Percentiles rank a stretch among this genome's conserved stretches.
phyloP scores from a whole-genome alignment of 2,888 invertebrate genomes.

The Drosophila neutralis region DNA sequence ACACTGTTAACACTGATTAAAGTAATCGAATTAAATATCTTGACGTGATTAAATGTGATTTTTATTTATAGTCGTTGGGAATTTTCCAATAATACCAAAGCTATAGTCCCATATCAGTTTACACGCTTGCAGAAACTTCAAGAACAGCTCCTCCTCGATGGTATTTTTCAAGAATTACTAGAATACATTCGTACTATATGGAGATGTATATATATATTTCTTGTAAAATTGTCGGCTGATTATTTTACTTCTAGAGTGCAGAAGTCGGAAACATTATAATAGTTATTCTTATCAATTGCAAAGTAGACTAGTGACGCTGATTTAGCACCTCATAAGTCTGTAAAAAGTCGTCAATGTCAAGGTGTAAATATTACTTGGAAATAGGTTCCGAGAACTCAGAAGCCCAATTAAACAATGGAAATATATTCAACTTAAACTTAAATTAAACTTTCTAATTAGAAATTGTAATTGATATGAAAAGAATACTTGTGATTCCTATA shows the following conservation, averaged over 20 bases:
- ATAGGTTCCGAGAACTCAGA: not conserved
- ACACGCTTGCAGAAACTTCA: not conserved
- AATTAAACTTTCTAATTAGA: not conserved
- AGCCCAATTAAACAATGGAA: not conserved
- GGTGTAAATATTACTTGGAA: not conserved
- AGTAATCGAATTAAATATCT: conserved; percentile 51
- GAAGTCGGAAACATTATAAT: conserved; percentile 20
- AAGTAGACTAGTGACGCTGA: not conserved
- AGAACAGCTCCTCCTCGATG: conserved; percentile 11
- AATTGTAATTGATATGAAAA: not conserved
- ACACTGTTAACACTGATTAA: conserved; percentile 16
- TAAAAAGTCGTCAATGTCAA: conserved; percentile 8
- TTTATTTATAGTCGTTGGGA: conserved; percentile 18
- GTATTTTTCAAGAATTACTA: not conserved
- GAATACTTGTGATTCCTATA: not conserved
- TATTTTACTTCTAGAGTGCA: not conserved
- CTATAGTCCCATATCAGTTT: conserved; percentile 22
- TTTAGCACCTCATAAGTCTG: conserved; percentile 3
- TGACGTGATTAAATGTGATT: conserved; percentile 30
- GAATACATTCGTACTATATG: not conserved
- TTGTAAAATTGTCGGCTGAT: conserved; percentile 19
- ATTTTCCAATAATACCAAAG: conserved; percentile 25
- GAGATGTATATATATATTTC: not conserved
- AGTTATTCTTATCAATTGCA: conserved; percentile 10
- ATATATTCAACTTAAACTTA: not conserved